Base-by-base conservation (phyloP, 2,888 invertebrate genomes). In the Galeruca laticollis region DNA sequence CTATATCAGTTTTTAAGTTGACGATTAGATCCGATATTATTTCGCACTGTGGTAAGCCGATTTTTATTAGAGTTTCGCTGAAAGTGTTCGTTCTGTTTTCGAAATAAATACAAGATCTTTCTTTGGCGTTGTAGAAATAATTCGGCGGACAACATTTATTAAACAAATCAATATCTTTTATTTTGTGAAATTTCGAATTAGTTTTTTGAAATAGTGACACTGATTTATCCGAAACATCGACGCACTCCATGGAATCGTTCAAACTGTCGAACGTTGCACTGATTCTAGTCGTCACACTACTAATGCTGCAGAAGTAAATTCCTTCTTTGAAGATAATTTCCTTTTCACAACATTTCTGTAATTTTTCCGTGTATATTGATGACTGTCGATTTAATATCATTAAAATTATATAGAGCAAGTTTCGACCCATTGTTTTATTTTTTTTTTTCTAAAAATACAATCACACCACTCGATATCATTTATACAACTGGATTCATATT, bases 81-180 rank as follows among this genome's bases (percentile, higher is more conserved):
- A 71, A 68, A 15, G 3, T 20, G 35, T 67, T 61, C 11, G 20
- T 26, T 57, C 18, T 31, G 6, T 69, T 64, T 9, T 33, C 59
- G 4, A 51, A 21, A n/a, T 60, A 9, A 9, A 67, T 71, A 47
- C 81, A 81, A 18, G 73, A 75, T 68, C 79, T 79, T 4, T 49
- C 18, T 0, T 56, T 37, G 11, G 71, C 60, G 61, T 80, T 73
- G 60, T 80, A 81, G 11, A 71, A 68, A 60, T 69, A 75, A 54
- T 72, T 65, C 6, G 69, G 40, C 6, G 80, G 80, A 54, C 81
- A 81, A 71, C 81, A 81, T 75, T 81, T 81, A 8, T 76, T 74
- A 57, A 77, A 76, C 62, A 59, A 54, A 11, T 52, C 60, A 33
- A 75, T 51, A 11, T 52, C 31, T 52, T 66, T 56, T 10, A 13